Base-by-base conservation (phyloP, 2,888 invertebrate species). In the Venusia cambrica region DNA sequence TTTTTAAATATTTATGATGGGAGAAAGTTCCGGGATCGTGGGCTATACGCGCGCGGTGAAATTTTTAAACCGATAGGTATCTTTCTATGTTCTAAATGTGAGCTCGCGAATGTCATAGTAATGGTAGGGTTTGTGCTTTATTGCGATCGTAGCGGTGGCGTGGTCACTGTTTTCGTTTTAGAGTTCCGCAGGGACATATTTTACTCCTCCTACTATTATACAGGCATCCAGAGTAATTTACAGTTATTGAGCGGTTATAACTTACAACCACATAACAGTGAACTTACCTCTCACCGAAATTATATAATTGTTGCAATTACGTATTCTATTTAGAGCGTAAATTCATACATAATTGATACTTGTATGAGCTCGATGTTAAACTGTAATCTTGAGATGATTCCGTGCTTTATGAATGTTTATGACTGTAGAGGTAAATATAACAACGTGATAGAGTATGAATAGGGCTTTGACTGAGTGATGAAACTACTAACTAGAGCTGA, bases 321-420 rank as follows among this genome's bases (percentile, higher is more conserved):
- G n/a, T n/a, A 66, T 38, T 50, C 47, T 53, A 71, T 72, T 64
- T 67, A 73, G 73, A 70, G 66, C 73, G 63, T 62, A 59, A 64
- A 68, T n/a, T n/a, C 40, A 50, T 60, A 68, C 42, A 65, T 68
- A 69, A 69, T 69, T 60, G 54, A 61, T 61, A 57, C 43, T 37
- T 51, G 36, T 38, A 37, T 41, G 53, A 43, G 51, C 57, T 48
- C 54, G 48, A 65, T 62, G 57, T 46, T 48, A 54, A 60, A 61
- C 60, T 61, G 56, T 61, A 50, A 52, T 18, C 12, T 57, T 39
- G 26, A 54, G 60, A 65, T 62, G 51, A 51, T 50, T 40, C 44
- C 15, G 40, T 40, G 41, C 31, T 48, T 32, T 45, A 46, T 44
- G 41, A 41, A 28, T 44, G 32, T 21, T 36, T 25, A 39, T 50